Evolutionary conservation across 2,113 vertebrate genomes (phyloP).

Genomic region (Datnioides undecimradiatus): DNA sequence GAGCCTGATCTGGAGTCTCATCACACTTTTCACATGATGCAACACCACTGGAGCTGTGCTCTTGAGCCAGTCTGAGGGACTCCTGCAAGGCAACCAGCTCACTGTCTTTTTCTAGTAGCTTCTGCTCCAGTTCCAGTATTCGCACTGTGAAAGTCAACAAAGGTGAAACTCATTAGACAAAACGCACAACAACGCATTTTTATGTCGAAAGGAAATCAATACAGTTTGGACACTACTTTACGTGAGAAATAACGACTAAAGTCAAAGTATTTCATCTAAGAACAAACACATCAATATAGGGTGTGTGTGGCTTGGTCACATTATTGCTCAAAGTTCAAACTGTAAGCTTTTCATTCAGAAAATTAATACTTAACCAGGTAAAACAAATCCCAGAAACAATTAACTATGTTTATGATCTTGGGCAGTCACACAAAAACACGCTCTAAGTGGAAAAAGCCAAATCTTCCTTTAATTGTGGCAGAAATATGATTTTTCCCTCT

Average conservation of each 20-base stretch:
- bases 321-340: constrained; percentile 38
- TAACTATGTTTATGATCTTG: background rate
- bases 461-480: too few species aligned
- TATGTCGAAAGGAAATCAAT: background rate
- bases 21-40: constrained; percentile 36
- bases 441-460: too few species aligned
- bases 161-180: background rate
- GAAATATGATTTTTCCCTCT: background rate
- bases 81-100: constrained; percentile 77
- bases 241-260: background rate
- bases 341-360: background rate
- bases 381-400: background rate
- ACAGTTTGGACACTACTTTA: background rate
- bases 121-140: constrained; percentile 73
- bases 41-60: constrained; percentile 55
- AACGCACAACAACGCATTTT: too few species aligned
- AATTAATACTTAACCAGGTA: background rate
- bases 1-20: constrained; percentile 35
- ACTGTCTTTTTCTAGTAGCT: constrained; percentile 77
- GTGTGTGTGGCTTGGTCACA: background rate
- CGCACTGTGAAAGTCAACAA: constrained; percentile 44
- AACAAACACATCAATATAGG: constrained; percentile 6
- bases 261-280: background rate
- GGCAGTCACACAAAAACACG: too few species aligned
- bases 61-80: constrained; percentile 68